These are phyloP conservation scores for Crenuchus spilurus DNA, from an alignment of 2,797 vertebrate genomes.

Conservation along the genomic window DNA sequence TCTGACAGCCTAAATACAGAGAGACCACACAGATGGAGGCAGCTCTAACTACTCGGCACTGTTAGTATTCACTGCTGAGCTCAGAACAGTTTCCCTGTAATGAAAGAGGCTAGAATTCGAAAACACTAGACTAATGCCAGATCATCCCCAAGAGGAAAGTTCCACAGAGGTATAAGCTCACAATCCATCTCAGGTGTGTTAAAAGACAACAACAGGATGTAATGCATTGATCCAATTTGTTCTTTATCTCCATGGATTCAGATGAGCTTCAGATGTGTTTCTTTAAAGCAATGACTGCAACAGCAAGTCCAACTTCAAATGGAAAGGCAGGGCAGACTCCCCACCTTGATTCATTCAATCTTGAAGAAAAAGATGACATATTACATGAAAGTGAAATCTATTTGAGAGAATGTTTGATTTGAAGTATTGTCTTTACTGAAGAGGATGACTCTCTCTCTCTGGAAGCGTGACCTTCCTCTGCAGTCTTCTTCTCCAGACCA, in stretches of 20 bases:
- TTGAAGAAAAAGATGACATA: neutral
- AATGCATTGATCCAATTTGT: constrained; percentile 1
- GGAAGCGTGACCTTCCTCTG: neutral
- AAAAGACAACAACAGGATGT: neutral
- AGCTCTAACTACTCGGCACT: constrained; percentile 8
- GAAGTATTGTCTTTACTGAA: neutral
- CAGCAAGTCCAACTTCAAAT: neutral
- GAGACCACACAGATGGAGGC: constrained; percentile 24
- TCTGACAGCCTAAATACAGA: constrained; percentile 50
- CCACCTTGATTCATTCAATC: neutral
- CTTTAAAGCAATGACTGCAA: neutral
- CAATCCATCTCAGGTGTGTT: constrained; percentile 6
- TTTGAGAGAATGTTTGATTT: neutral
- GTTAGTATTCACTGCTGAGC: constrained; percentile 11
- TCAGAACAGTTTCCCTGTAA: neutral
- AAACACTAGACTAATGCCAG: neutral
- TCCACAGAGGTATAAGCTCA: constrained; percentile 27
- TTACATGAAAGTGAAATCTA: neutral
- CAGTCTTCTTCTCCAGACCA: neutral
- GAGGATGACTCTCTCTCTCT: neutral
- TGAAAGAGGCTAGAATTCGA: constrained; percentile 18
- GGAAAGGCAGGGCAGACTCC: neutral
- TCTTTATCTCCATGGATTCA: neutral
- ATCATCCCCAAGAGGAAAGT: neutral
- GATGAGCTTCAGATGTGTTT: neutral